Evolutionary conservation across 2,888 invertebrate species (phyloP).

Genomic region (Amblyteles armatorius): DNA sequence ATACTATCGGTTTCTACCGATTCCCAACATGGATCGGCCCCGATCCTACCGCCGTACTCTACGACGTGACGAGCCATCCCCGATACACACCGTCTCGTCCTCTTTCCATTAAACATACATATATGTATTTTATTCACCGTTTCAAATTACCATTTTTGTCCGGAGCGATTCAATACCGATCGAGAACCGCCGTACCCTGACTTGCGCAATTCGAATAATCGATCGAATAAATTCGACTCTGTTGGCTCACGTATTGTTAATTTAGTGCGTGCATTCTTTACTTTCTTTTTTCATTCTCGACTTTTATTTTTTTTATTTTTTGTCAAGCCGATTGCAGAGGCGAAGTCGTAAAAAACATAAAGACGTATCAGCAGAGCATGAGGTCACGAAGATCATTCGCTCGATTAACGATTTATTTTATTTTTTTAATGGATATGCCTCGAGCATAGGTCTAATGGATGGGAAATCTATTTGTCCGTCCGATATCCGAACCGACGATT

Average conservation of each 20-base stretch:
- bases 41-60: slow-evolving; percentile 42
- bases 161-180: slow-evolving; percentile 53
- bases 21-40: slow-evolving; percentile 62
- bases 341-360: no score
- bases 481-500: no score
- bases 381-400: no score
- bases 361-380: no score
- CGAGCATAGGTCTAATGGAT: no score
- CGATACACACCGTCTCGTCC: slow-evolving; percentile 30
- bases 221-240: slow-evolving; percentile 8
- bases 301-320: background rate
- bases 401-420: no score
- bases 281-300: background rate
- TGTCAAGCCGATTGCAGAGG: no score
- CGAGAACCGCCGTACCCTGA: slow-evolving; percentile 6
- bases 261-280: slow-evolving; percentile 1
- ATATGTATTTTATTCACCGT: slow-evolving; percentile 49
- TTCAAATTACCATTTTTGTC: slow-evolving; percentile 54
- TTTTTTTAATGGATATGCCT: no score
- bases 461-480: no score
- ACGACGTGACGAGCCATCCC: slow-evolving; percentile 34
- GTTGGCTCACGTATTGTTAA: background rate
- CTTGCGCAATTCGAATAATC: slow-evolving; percentile 48
- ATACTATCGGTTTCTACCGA: slow-evolving; percentile 64
- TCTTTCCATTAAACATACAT: slow-evolving; percentile 62